These are phyloP conservation scores for Sinohyriopsis cumingii DNA, from an alignment of 2,888 invertebrate species.

Conservation along the genomic window DNA sequence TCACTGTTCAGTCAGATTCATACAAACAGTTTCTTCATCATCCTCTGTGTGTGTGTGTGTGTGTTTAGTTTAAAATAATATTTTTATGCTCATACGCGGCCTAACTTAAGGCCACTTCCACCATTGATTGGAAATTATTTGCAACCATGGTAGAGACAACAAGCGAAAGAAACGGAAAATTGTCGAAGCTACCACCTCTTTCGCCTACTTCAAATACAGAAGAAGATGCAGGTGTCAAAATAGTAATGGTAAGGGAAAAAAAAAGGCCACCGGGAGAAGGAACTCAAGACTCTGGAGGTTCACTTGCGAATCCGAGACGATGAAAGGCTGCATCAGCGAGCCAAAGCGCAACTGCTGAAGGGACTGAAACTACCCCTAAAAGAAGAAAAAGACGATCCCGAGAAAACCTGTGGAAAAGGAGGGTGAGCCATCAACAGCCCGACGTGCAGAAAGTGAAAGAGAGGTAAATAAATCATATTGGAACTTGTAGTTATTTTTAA, in stretches of 20 bases:
- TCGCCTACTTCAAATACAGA: constrained; percentile 20
- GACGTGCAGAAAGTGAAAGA: constrained; percentile 43
- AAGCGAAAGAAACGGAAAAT: constrained; percentile 29
- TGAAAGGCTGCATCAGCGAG: constrained; percentile 32
- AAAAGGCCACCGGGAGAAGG: constrained; percentile 45
- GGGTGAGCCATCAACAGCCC: constrained; percentile 43
- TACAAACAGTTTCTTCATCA: too few species aligned
- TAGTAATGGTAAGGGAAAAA: constrained; percentile 50
- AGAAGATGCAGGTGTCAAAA: constrained; percentile 32
- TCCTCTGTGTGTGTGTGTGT: too few species aligned
- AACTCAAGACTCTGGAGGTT: constrained; percentile 22
- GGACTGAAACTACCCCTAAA: constrained; percentile 32
- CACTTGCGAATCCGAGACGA: constrained; percentile 40
- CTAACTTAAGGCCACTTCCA: constrained; percentile 8
- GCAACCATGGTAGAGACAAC: constrained; percentile 41
- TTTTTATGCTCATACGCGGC: too few species aligned
- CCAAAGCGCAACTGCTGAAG: constrained; percentile 23
- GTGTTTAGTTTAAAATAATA: too few species aligned
- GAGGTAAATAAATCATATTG: constrained; percentile 21
- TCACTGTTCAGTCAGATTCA: too few species aligned
- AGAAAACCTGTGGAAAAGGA: constrained; percentile 31
- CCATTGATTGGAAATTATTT: constrained; percentile 9
- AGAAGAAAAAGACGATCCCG: constrained; percentile 46
- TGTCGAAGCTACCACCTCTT: constrained; percentile 48
- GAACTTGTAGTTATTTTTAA: not conserved